Percentiles rank a stretch among this genome's conserved stretches.
phyloP scores from a whole-genome alignment of 2,797 vertebrate genomes.

The Anableps anableps region DNA sequence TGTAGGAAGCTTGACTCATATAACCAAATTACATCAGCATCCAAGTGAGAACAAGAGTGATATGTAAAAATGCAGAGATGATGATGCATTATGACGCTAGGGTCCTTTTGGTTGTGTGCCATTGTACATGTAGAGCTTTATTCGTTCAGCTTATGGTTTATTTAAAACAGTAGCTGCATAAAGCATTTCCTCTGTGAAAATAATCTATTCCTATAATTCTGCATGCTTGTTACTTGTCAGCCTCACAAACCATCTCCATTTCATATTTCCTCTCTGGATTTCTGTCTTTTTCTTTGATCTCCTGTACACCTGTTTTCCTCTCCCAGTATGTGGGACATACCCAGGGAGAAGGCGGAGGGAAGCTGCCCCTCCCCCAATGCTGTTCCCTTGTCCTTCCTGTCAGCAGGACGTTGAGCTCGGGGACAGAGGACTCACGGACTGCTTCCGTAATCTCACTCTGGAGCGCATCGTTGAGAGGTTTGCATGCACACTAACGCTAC shows the following conservation, averaged over 20 bases:
- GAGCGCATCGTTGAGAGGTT: conserved; percentile 95
- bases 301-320: conserved; percentile 27
- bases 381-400: conserved; percentile 94
- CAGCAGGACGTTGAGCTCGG: conserved; percentile 92
- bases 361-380: conserved; percentile 80
- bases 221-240: not conserved
- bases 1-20: not conserved
- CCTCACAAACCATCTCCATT: not conserved
- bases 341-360: conserved; percentile 90
- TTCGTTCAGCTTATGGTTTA: conserved; percentile 33
- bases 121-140: conserved; percentile 2
- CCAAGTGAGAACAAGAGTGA: conserved; percentile 8
- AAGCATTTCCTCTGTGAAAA: conserved; percentile 10
- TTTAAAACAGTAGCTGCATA: conserved; percentile 15
- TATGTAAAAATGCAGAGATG: conserved; percentile 22
- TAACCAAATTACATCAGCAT: conserved; percentile 9
- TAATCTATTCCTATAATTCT: not conserved
- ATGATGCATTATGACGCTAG: conserved; percentile 6
- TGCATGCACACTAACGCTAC: conserved; percentile 2
- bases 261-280: not conserved
- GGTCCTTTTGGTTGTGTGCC: conserved; percentile 23
- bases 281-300: conserved; percentile 9
- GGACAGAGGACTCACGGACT: conserved; percentile 89
- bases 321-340: conserved; percentile 91
- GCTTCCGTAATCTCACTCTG: conserved; percentile 95